Conservation (phyloP, 2,888 invertebrate genomes). For the Sarcophaga rosellei region DNA sequence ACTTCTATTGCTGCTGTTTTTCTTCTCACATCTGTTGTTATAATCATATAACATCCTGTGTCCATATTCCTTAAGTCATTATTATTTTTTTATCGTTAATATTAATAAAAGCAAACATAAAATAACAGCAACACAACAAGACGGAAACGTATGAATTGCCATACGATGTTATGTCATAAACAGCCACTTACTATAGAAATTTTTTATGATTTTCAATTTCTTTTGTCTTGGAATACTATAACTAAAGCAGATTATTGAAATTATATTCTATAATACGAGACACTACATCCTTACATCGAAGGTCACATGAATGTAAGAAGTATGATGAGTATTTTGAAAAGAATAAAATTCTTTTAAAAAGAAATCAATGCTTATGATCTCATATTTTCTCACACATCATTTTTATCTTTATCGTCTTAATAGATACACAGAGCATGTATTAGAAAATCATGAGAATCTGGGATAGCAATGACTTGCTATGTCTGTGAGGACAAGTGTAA, state of each 20-base stretch:
- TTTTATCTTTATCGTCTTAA: too few relatives aligned
- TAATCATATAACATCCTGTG: neutral
- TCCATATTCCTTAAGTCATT: neutral
- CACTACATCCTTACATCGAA: neutral
- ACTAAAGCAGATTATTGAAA: constrained; percentile 2
- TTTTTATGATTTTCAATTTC: neutral
- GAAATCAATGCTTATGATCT: constrained; percentile 22
- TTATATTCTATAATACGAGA: neutral
- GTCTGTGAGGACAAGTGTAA: too few relatives aligned
- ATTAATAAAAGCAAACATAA: neutral
- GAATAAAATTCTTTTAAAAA: neutral
- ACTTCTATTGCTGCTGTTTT: neutral
- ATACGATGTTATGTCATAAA: neutral
- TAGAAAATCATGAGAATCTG: too few relatives aligned
- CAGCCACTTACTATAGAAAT: neutral
- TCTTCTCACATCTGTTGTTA: neutral
- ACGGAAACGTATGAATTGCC: constrained; percentile 10
- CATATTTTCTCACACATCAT: constrained; percentile 17
- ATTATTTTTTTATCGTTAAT: neutral
- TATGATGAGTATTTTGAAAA: too few relatives aligned
- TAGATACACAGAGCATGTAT: too few relatives aligned
- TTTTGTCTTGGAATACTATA: neutral
- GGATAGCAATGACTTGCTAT: too few relatives aligned
- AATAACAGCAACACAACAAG: neutral
- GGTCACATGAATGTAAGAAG: neutral